Conservation (phyloP, 2,113 vertebrate species). For the Chascanopsetta lugubris region DNA sequence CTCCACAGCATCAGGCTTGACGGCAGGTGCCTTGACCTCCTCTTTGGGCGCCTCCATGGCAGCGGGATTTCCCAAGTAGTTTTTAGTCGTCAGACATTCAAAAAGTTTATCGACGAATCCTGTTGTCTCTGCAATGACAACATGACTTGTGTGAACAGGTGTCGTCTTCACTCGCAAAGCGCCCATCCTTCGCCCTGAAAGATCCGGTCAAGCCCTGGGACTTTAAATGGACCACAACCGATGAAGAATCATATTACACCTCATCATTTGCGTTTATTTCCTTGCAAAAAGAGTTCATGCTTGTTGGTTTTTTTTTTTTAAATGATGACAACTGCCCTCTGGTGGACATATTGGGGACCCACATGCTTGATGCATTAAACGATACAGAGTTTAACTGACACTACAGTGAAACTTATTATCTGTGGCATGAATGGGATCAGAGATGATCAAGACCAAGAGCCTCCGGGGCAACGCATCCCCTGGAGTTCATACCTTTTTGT, state of each 20-base stretch:
- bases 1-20: conserved; percentile 88
- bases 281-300: neutral
- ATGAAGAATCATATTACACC: neutral
- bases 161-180: neutral
- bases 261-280: neutral
- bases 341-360: neutral
- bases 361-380: no score
- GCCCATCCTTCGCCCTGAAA: neutral
- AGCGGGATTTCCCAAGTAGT: conserved; percentile 85
- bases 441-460: no score
- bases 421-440: neutral
- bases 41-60: conserved; percentile 87
- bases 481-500: conserved; percentile 90
- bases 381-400: no score
- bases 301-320: neutral
- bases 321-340: conserved; percentile 16
- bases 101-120: conserved; percentile 99
- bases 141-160: neutral
- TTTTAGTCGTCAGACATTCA: conserved; percentile 94
- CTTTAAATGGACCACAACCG: neutral
- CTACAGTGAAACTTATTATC: no score
- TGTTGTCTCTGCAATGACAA: conserved; percentile 87
- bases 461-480: neutral
- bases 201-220: neutral
- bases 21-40: conserved; percentile 83